These are phyloP conservation scores for Gnatocerus cornutus DNA, from an alignment of 2,888 invertebrate species.

Conservation along the genomic window DNA sequence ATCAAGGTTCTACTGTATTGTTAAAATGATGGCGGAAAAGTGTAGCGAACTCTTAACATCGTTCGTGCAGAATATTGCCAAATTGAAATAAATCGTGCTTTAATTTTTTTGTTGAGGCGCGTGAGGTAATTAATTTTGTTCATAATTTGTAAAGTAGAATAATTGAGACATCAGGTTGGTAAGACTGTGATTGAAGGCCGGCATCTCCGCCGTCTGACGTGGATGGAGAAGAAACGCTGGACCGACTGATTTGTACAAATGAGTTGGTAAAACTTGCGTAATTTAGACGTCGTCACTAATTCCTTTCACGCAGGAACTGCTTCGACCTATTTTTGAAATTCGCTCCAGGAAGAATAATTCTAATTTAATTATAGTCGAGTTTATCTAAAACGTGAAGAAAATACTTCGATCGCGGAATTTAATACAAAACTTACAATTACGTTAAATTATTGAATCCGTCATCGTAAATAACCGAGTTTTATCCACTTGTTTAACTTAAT, in stretches of 20 bases:
- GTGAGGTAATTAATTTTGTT: constrained; percentile 44
- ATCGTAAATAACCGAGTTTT: constrained; percentile 64
- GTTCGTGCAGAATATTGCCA: too few relatives aligned
- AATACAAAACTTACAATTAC: constrained; percentile 28
- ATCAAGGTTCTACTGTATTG: too few relatives aligned
- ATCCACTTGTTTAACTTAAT: constrained; percentile 64
- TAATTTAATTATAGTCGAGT: constrained; percentile 8
- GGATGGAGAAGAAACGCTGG: constrained; percentile 65
- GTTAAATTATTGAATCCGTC: constrained; percentile 58
- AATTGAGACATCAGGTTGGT: constrained; percentile 59
- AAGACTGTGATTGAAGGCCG: constrained; percentile 56
- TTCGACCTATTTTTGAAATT: background rate
- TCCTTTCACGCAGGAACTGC: constrained; percentile 47
- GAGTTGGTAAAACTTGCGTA: constrained; percentile 62
- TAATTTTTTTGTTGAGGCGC: constrained; percentile 13
- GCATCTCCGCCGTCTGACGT: constrained; percentile 56
- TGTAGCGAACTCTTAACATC: too few relatives aligned
- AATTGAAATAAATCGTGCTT: too few relatives aligned
- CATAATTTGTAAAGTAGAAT: constrained; percentile 57
- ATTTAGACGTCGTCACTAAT: constrained; percentile 58
- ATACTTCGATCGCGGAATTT: constrained; percentile 23
- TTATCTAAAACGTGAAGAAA: constrained; percentile 40
- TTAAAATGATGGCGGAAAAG: too few relatives aligned
- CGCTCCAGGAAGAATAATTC: background rate
- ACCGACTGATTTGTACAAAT: constrained; percentile 66